Conservation (phyloP, 2,113 vertebrate species). For the Notechis scutatus region DNA sequence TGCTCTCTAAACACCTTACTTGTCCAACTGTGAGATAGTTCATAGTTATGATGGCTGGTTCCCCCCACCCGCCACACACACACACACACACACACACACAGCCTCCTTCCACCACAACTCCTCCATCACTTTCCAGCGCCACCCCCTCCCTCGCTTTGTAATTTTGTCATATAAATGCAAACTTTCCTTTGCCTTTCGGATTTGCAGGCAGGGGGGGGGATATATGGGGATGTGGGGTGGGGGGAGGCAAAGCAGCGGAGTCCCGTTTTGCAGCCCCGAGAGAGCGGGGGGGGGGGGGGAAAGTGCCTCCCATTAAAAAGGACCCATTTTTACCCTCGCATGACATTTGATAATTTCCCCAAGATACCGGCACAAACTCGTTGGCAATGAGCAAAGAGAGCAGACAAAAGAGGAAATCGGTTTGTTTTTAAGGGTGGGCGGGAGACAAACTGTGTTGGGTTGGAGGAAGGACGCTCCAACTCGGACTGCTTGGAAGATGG, state of each 20-base stretch:
- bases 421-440: slow-evolving; percentile 59
- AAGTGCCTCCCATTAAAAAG: slow-evolving; percentile 61
- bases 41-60: slow-evolving; percentile 38
- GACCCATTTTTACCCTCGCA: slow-evolving; percentile 70
- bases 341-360: slow-evolving; percentile 72
- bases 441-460: slow-evolving; percentile 4
- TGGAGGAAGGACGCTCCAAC: slow-evolving; percentile 46
- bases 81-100: no score
- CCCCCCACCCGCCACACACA: background rate
- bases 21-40: slow-evolving; percentile 57
- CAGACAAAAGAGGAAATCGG: slow-evolving; percentile 61
- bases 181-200: slow-evolving; percentile 55
- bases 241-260: slow-evolving; percentile 53
- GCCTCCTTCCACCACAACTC: background rate
- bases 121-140: background rate
- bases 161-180: slow-evolving; percentile 82
- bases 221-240: slow-evolving; percentile 7
- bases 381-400: slow-evolving; percentile 56
- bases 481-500: slow-evolving; percentile 58
- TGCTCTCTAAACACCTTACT: slow-evolving; percentile 29
- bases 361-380: slow-evolving; percentile 68
- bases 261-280: slow-evolving; percentile 69
- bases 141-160: slow-evolving; percentile 52
- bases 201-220: slow-evolving; percentile 64
- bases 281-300: background rate